These are phyloP conservation scores for Melinopterus prodromus DNA, from an alignment of 2,888 invertebrate species.

Conservation along the genomic window DNA sequence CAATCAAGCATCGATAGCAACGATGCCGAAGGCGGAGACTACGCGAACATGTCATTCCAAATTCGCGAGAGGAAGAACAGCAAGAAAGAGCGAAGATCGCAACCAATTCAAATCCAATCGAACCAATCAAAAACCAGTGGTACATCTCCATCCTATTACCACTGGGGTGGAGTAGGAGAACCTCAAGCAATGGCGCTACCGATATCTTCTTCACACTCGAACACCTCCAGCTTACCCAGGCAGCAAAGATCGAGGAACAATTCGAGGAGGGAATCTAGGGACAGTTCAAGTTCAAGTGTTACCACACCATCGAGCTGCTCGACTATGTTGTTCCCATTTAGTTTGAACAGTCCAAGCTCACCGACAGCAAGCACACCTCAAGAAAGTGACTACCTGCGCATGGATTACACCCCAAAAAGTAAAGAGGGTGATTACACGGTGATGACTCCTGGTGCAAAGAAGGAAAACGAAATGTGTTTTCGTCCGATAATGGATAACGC, in stretches of 20 bases:
- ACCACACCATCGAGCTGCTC: slow-evolving; percentile 68
- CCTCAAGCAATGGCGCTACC: slow-evolving; percentile 62
- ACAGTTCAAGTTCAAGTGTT: slow-evolving; percentile 58
- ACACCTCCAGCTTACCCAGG: slow-evolving; percentile 58
- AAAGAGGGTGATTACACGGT: slow-evolving; percentile 10
- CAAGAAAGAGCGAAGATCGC: slow-evolving; percentile 64
- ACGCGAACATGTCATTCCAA: slow-evolving; percentile 63
- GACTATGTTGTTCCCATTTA: slow-evolving; percentile 75
- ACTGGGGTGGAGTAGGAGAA: not conserved
- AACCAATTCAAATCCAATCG: slow-evolving; percentile 70
- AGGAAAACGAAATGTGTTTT: not conserved
- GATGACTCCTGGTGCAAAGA: not conserved
- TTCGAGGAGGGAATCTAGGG: slow-evolving; percentile 59
- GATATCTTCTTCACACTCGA: slow-evolving; percentile 54
- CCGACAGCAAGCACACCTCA: slow-evolving; percentile 55
- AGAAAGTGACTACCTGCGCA: slow-evolving; percentile 52
- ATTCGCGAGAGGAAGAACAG: slow-evolving; percentile 48
- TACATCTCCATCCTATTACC: not conserved
- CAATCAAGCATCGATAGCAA: slow-evolving; percentile 54
- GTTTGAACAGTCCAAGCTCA: slow-evolving; percentile 72
- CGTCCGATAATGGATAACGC: not conserved
- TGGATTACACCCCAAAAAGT: slow-evolving; percentile 51
- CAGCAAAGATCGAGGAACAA: slow-evolving; percentile 56
- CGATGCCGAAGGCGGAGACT: slow-evolving; percentile 61
- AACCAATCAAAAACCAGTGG: slow-evolving; percentile 20